Evolutionary conservation across 2,888 invertebrate species (phyloP).

Genomic region (Dryadula phaetusa): DNA sequence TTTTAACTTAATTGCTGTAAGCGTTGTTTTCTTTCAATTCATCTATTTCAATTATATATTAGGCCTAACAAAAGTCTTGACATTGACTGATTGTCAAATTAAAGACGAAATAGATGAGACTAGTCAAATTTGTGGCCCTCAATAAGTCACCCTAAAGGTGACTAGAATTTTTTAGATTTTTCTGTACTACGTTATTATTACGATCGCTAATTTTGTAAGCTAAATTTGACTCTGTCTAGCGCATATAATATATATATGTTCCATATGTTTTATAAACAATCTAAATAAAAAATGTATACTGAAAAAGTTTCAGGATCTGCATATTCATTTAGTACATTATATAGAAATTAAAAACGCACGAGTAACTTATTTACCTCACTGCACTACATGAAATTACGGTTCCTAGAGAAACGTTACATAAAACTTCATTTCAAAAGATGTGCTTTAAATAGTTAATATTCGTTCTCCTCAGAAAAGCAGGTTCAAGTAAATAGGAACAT

Average conservation of each 20-base stretch:
- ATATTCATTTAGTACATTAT: background rate
- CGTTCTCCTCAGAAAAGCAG: conserved; percentile 41
- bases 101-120: background rate
- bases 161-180: background rate
- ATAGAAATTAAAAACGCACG: conserved; percentile 9
- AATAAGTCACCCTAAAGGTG: background rate
- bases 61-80: background rate
- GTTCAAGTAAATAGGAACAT: conserved; percentile 46
- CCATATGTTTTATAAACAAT: background rate
- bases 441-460: conserved; percentile 44
- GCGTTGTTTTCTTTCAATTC: background rate
- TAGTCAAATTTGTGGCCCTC: background rate
- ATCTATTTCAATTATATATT: background rate
- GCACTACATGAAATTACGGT: conserved; percentile 31
- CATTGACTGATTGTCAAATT: conserved; percentile 9
- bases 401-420: conserved; percentile 28
- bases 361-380: conserved; percentile 21
- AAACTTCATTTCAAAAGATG: conserved; percentile 41
- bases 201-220: too few relatives aligned
- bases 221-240: too few relatives aligned
- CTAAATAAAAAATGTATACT: too few relatives aligned
- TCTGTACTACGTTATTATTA: background rate
- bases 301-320: background rate
- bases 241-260: too few relatives aligned
- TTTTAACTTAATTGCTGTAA: background rate